Evolutionary conservation across 2,888 invertebrate genomes (phyloP).

Genomic region (Zaprionus bogoriensis): DNA sequence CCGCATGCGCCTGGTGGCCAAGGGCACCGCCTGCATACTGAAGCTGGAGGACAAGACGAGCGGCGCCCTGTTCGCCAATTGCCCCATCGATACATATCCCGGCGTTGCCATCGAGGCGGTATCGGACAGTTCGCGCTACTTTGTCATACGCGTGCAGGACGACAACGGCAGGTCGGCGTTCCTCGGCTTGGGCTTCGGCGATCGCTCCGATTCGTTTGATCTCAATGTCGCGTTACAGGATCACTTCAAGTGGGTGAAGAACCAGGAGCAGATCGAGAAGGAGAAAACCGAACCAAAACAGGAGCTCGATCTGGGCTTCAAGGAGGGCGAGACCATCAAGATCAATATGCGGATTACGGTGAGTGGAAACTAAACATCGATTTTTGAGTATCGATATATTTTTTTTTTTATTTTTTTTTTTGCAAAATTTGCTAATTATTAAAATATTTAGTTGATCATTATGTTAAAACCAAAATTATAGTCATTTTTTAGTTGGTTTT

Average conservation of each 20-base stretch:
- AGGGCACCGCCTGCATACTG: slow-evolving; percentile 92
- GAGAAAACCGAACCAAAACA: slow-evolving; percentile 90
- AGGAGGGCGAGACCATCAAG: slow-evolving; percentile 99
- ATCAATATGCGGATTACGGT: slow-evolving; percentile 99
- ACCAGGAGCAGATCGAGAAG: slow-evolving; percentile 90
- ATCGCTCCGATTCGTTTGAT: slow-evolving; percentile 99
- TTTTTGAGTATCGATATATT: neutral
- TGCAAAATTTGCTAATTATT: too few relatives aligned
- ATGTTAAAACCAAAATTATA: too few relatives aligned
- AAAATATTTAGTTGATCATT: too few relatives aligned
- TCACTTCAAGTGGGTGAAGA: slow-evolving; percentile 97
- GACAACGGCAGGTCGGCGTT: slow-evolving; percentile 96
- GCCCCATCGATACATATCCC: slow-evolving; percentile 97
- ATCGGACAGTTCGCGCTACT: slow-evolving; percentile 98
- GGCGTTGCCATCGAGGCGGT: slow-evolving; percentile 97
- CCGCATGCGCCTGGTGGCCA: slow-evolving; percentile 94
- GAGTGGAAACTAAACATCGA: too few relatives aligned
- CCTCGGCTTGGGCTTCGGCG: slow-evolving; percentile 98
- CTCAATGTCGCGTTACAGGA: slow-evolving; percentile 99
- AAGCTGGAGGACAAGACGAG: slow-evolving; percentile 97
- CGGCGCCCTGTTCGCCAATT: slow-evolving; percentile 97
- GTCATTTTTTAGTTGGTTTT: too few relatives aligned
- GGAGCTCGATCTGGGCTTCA: slow-evolving; percentile 97
- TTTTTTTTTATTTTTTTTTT: too few relatives aligned
- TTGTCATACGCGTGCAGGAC: slow-evolving; percentile 97